phyloP scores from a whole-genome alignment of 92 coral and sea anemone genomes.

The Galaxea fascicularis region DNA sequence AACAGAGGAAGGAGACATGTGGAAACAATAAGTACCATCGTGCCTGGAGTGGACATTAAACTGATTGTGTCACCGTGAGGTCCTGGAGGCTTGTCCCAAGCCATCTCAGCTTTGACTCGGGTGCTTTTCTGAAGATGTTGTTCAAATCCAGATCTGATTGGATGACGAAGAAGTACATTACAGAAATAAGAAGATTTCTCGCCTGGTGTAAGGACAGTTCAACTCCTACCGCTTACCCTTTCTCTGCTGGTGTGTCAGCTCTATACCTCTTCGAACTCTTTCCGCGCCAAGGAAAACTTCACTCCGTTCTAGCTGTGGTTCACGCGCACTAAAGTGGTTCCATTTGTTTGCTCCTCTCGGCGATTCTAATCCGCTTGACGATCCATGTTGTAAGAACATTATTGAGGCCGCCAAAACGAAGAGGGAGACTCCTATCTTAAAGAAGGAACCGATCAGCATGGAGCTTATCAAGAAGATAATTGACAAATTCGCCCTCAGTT shows the following conservation, averaged over 20 bases:
- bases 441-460: slow-evolving; percentile 42
- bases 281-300: not conserved
- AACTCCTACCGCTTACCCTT: not conserved
- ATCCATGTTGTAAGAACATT: slow-evolving; percentile 5
- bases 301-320: not conserved
- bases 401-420: slow-evolving; percentile 41
- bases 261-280: not conserved
- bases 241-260: not conserved
- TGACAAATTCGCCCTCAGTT: not conserved
- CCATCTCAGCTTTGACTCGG: no score
- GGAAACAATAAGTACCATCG: no score
- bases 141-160: slow-evolving; percentile 22
- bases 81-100: no score
- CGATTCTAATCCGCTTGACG: slow-evolving; percentile 27
- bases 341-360: slow-evolving; percentile 15
- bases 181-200: slow-evolving; percentile 2
- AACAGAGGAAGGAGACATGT: no score
- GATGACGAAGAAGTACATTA: slow-evolving; percentile 17
- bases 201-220: slow-evolving; percentile 47
- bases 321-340: slow-evolving; percentile 28
- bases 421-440: slow-evolving; percentile 21
- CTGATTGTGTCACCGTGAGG: no score
- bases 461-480: slow-evolving; percentile 35
- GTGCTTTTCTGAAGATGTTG: slow-evolving; percentile 10
- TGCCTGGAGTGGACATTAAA: no score